Base-by-base conservation (phyloP, 2,888 invertebrate species). In the Caradrina clavipalpis region DNA sequence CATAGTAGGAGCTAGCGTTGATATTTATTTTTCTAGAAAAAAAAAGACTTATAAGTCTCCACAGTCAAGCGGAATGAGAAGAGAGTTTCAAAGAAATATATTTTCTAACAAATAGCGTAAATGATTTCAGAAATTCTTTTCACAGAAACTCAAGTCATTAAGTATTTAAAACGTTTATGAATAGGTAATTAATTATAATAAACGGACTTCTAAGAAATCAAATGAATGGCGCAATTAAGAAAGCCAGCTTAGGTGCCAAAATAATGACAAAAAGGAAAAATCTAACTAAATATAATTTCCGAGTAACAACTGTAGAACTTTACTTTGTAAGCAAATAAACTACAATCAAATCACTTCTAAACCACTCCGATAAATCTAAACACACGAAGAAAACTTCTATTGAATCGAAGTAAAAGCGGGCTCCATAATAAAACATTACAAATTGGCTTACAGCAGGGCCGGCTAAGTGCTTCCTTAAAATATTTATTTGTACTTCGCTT, bases 401-500 rank as follows among this genome's bases (percentile, higher is more conserved):
- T 73, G 61, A 67, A 80, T 72, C 71, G 57, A 72, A 72, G 72
- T 74, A 76, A 73, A 75, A 67, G 69, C 64, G 53, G 47, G 69
- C 42, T 66, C 56, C 65, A 76, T 76, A 81, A 77, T 77, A 78
- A 79, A 84, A 83, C 76, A 83, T 84, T 78, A 82, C 77, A 84
- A 83, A 87, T 83, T 84, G 84, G 73, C 84, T 83, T 82, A 82
- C 77, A 84, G 80, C 73, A 80, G 75, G 68, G 63, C 78, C 77
- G 72, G 82, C 77, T 82, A 86, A 88, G 87, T 88, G 88, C 80
- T 86, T 78, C 83, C 80, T 76, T 85, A 84, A 85, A 84, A 87
- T 87, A 88, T 88, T 87, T 88, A 88, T 88, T 86, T 88, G 86
- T 86, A 82, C 81, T 83, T 85, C 79, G 87, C 89, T 89, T 86